Conservation (phyloP, 2,888 invertebrate genomes). For the Orthosia incerta region DNA sequence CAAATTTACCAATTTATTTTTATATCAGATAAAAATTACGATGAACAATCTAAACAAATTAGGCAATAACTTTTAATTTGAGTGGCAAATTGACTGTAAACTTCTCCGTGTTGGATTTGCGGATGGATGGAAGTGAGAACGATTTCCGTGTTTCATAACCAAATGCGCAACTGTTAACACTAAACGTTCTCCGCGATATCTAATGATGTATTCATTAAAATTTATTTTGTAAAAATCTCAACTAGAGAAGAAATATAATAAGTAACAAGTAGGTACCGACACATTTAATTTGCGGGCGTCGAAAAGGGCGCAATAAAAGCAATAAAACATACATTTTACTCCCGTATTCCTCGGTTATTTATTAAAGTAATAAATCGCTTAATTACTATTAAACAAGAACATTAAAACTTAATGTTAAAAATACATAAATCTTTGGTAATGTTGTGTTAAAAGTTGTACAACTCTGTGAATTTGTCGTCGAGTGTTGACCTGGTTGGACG, state of each 20-base stretch:
- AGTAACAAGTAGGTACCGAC: neutral
- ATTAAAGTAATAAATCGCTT: slow-evolving; percentile 26
- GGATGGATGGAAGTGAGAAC: slow-evolving; percentile 13
- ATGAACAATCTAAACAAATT: neutral
- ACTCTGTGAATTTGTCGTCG: slow-evolving; percentile 59
- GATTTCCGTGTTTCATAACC: slow-evolving; percentile 44
- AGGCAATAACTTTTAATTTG: slow-evolving; percentile 26
- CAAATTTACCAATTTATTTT: neutral
- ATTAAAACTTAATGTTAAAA: slow-evolving; percentile 40
- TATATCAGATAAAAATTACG: neutral
- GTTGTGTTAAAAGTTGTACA: slow-evolving; percentile 58
- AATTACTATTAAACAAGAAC: slow-evolving; percentile 41
- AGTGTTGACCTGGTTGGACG: slow-evolving; percentile 61
- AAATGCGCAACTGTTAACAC: slow-evolving; percentile 10
- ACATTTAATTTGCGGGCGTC: neutral
- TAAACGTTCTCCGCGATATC: slow-evolving; percentile 15
- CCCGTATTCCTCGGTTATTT: slow-evolving; percentile 27
- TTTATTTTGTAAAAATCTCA: slow-evolving; percentile 23
- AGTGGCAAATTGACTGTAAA: slow-evolving; percentile 24
- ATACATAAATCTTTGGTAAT: slow-evolving; percentile 54
- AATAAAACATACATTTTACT: slow-evolving; percentile 31
- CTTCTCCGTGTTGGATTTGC: slow-evolving; percentile 10
- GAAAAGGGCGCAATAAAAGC: slow-evolving; percentile 20
- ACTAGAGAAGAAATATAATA: neutral
- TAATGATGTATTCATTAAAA: slow-evolving; percentile 12